These are phyloP conservation scores for Latrodectus hesperus DNA, from an alignment of 2,888 invertebrate genomes.

Conservation along the genomic window DNA sequence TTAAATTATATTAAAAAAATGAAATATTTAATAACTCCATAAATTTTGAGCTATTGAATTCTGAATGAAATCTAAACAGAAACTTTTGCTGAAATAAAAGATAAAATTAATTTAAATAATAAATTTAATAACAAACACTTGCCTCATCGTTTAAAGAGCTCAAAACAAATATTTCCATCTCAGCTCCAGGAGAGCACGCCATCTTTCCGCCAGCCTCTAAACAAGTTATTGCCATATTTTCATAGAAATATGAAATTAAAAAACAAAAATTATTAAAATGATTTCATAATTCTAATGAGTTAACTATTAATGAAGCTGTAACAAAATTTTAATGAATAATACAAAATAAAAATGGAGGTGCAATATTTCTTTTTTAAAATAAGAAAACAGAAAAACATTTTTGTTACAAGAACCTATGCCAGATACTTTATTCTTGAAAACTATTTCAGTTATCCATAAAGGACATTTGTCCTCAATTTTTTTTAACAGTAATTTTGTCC, in stretches of 20 bases:
- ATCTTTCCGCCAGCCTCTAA: constrained; percentile 65
- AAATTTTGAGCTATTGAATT: constrained; percentile 8
- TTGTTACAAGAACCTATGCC: too few species aligned
- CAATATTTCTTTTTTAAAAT: constrained; percentile 1
- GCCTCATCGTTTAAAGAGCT: constrained; percentile 58
- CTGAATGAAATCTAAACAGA: not conserved
- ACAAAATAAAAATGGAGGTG: not conserved
- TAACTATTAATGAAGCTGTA: too few species aligned
- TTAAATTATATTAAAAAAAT: constrained; percentile 66
- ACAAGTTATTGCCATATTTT: constrained; percentile 65
- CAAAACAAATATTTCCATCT: constrained; percentile 67
- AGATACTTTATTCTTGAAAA: too few species aligned
- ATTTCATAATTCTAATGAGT: too few species aligned
- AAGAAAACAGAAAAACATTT: too few species aligned
- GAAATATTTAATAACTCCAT: constrained; percentile 21
- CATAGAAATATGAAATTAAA: constrained; percentile 62
- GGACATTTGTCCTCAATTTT: too few species aligned
- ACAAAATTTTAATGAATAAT: not conserved
- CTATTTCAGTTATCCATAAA: too few species aligned
- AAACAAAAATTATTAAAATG: too few species aligned
- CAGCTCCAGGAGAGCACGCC: constrained; percentile 61
- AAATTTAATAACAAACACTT: constrained; percentile 25
- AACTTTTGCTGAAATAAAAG: not conserved
- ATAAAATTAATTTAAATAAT: not conserved
- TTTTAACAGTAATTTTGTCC: too few species aligned